Percentiles rank a stretch among this genome's conserved stretches.
Conservation (phyloP, 2,797 vertebrate genomes). For the Aplochiton taeniatus region DNA sequence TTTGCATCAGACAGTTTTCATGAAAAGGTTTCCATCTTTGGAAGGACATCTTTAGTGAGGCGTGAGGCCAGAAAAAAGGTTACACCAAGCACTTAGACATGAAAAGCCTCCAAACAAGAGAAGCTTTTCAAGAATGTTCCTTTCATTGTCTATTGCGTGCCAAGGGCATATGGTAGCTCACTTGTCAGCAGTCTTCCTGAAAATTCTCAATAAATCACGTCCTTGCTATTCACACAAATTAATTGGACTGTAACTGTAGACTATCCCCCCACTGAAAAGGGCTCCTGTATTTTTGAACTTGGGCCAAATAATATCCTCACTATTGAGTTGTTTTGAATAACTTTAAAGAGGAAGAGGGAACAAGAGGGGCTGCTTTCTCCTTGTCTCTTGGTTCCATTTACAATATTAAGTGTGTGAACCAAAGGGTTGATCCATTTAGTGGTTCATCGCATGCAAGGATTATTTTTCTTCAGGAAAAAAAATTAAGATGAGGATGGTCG, state of each 20-base stretch:
- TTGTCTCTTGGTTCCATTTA: conserved; percentile 65
- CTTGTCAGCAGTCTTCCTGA: conserved; percentile 56
- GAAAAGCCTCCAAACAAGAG: conserved; percentile 36
- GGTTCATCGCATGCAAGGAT: conserved; percentile 70
- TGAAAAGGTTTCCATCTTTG: conserved; percentile 37
- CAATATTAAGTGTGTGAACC: conserved; percentile 66
- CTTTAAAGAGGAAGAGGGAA: conserved; percentile 56
- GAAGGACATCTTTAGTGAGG: conserved; percentile 64
- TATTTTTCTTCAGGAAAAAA: conserved; percentile 56
- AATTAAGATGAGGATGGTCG: conserved; percentile 29
- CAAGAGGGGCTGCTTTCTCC: conserved; percentile 29
- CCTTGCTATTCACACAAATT: conserved; percentile 66
- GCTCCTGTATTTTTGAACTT: conserved; percentile 22
- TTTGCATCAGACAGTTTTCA: conserved; percentile 41
- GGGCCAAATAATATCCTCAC: conserved; percentile 46
- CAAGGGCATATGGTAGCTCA: conserved; percentile 50
- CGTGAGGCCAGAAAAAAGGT: conserved; percentile 41
- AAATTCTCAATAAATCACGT: conserved; percentile 70
- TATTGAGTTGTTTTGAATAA: conserved; percentile 62
- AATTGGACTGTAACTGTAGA: conserved; percentile 72
- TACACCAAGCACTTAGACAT: conserved; percentile 38
- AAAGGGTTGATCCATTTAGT: conserved; percentile 65
- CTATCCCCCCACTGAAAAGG: conserved; percentile 19
- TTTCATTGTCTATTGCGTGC: conserved; percentile 60
- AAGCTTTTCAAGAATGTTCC: conserved; percentile 59